These are phyloP conservation scores for Spatulosminthurus flaviceps DNA, from an alignment of 2,888 invertebrate genomes.

Conservation along the genomic window DNA sequence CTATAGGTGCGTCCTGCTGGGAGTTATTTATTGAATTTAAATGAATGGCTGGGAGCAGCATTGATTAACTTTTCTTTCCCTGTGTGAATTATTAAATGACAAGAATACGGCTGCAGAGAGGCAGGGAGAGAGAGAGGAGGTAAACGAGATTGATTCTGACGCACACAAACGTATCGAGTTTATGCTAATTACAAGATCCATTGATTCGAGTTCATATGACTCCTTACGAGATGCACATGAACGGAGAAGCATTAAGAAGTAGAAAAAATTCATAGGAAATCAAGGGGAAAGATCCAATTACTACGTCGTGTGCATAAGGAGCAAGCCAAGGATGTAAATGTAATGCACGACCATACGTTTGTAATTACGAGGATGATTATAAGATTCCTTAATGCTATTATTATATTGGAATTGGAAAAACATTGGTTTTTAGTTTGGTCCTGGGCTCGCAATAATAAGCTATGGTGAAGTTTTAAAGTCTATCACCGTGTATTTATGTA, in stretches of 20 bases:
- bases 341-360: conserved; percentile 18
- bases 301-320: conserved; percentile 11
- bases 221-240: background rate
- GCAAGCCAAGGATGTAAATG: background rate
- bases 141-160: background rate
- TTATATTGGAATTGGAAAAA: too few relatives aligned
- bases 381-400: too few relatives aligned
- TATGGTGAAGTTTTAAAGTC: too few relatives aligned
- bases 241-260: background rate
- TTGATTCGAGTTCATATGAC: background rate
- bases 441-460: too few relatives aligned
- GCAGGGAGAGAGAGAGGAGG: background rate
- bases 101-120: background rate
- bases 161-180: background rate
- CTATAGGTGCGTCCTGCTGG: background rate
- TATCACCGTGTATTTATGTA: too few relatives aligned
- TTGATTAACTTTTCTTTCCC: conserved; percentile 18
- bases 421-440: too few relatives aligned
- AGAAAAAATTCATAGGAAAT: background rate
- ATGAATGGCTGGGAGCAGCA: conserved; percentile 23
- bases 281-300: conserved; percentile 7
- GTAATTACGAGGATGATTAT: background rate
- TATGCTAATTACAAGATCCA: conserved; percentile 4
- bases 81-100: background rate
- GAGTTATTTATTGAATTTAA: conserved; percentile 28